These are phyloP conservation scores for Eriocheir sinensis DNA, from an alignment of 1,140 invertebrate genomes.

Conservation along the genomic window DNA sequence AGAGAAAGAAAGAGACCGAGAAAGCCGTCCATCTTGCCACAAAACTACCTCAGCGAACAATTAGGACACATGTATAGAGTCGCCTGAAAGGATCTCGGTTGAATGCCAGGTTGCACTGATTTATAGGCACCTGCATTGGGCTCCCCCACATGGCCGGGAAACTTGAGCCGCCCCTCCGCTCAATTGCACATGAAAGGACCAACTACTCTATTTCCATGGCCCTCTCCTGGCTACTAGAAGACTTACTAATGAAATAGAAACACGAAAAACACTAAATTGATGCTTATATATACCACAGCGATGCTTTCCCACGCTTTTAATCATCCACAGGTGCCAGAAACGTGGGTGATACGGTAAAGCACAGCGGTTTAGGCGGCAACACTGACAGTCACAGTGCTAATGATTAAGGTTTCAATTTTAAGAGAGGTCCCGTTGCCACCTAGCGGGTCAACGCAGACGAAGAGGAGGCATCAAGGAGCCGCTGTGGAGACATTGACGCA, in stretches of 20 bases:
- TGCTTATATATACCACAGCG: too few relatives aligned
- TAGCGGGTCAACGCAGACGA: neutral
- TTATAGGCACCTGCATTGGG: conserved; percentile 70
- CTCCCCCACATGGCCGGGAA: conserved; percentile 17
- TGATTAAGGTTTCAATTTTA: conserved; percentile 69
- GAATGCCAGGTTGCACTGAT: conserved; percentile 54
- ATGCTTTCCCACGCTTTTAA: too few relatives aligned
- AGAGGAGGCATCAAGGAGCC: too few relatives aligned
- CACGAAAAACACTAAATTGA: too few relatives aligned
- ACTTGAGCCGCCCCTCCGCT: conserved; percentile 51
- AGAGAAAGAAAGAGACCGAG: neutral
- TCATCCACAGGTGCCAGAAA: neutral
- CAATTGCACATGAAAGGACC: conserved; percentile 55
- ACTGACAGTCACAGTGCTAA: conserved; percentile 66
- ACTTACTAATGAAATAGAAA: too few relatives aligned
- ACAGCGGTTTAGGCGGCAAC: neutral
- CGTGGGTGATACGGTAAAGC: neutral
- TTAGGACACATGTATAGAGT: conserved; percentile 74
- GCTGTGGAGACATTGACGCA: neutral
- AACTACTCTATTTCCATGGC: neutral
- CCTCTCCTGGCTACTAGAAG: too few relatives aligned
- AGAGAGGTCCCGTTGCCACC: conserved; percentile 51
- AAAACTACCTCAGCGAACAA: conserved; percentile 69
- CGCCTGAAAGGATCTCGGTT: conserved; percentile 47
- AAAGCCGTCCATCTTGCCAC: conserved; percentile 64